phyloP scores from a whole-genome alignment of 2,797 vertebrate genomes.

The Gambelia wislizenii region DNA sequence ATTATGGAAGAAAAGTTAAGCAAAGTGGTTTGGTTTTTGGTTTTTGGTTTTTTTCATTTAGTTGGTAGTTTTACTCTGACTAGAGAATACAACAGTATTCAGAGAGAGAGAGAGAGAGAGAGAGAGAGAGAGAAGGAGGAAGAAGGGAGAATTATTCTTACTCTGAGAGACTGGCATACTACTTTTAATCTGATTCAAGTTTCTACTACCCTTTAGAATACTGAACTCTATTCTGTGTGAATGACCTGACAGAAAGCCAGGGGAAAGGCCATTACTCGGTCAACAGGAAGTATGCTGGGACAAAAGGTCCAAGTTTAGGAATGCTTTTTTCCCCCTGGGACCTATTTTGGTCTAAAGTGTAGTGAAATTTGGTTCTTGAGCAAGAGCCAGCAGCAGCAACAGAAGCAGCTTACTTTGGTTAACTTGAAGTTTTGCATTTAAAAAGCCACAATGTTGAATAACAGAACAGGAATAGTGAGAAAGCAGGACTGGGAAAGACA shows the following conservation, averaged over 20 bases:
- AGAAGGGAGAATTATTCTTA: constrained; percentile 36
- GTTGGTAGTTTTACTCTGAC: neutral
- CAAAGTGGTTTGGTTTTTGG: neutral
- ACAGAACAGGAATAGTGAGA: constrained; percentile 60
- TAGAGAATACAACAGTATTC: neutral
- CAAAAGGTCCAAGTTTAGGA: constrained; percentile 88
- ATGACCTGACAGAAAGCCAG: constrained; percentile 78
- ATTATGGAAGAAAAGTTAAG: constrained; percentile 51
- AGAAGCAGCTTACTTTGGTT: constrained; percentile 55
- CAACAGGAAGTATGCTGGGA: constrained; percentile 86
- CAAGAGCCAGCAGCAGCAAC: constrained; percentile 62
- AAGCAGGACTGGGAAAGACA: constrained; percentile 21
- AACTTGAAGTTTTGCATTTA: constrained; percentile 65
- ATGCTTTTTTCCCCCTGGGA: constrained; percentile 69
- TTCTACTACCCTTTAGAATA: constrained; percentile 77
- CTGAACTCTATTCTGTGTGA: constrained; percentile 78
- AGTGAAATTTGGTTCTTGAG: constrained; percentile 73
- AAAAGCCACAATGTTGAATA: constrained; percentile 67
- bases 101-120: neutral
- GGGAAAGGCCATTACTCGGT: constrained; percentile 76
- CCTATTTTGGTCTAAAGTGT: constrained; percentile 80
- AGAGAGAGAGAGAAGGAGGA: neutral
- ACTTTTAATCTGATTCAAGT: constrained; percentile 69
- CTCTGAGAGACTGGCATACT: constrained; percentile 51
- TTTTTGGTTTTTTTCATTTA: neutral